These are phyloP conservation scores for Peromyscus nudipes DNA, from an alignment of 2,797 vertebrate genomes.

Conservation along the genomic window DNA sequence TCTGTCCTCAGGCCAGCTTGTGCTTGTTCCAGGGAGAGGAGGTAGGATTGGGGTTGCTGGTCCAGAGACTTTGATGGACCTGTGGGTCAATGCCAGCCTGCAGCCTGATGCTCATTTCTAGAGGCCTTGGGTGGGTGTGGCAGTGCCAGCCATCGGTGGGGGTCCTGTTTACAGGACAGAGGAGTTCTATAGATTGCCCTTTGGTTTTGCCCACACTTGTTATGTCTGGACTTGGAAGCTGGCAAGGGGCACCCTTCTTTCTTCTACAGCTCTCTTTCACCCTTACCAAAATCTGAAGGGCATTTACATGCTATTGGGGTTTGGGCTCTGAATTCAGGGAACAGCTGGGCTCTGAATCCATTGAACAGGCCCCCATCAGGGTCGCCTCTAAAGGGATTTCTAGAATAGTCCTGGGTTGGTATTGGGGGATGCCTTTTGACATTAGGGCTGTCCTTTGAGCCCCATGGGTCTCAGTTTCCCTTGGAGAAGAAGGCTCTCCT, in stretches of 20 bases:
- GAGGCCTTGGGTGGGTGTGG: slow-evolving; percentile 1
- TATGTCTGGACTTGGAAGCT: slow-evolving; percentile 32
- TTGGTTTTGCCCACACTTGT: neutral
- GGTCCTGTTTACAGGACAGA: neutral
- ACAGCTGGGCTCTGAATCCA: slow-evolving; percentile 20
- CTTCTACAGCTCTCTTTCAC: neutral
- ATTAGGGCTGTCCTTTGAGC: neutral
- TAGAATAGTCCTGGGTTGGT: slow-evolving; percentile 22
- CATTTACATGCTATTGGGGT: slow-evolving; percentile 61
- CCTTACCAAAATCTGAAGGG: slow-evolving; percentile 52
- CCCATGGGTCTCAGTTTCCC: slow-evolving; percentile 68
- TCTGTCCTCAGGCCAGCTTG: neutral
- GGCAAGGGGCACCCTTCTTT: neutral
- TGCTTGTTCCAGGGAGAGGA: slow-evolving; percentile 13
- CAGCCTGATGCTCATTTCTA: slow-evolving; percentile 27
- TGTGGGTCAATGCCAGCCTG: neutral
- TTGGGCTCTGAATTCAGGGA: slow-evolving; percentile 25
- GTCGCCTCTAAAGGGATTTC: neutral
- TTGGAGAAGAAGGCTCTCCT: slow-evolving; percentile 2
- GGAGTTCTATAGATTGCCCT: neutral
- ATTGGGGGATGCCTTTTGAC: slow-evolving; percentile 28
- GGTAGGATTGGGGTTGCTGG: neutral
- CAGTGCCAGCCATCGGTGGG: neutral
- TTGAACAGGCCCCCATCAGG: neutral
- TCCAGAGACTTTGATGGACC: slow-evolving; percentile 31